Percentiles rank a stretch among this genome's conserved stretches.
Evolutionary conservation across 2,113 vertebrate species (phyloP).

Genomic region (Nothobranchius kuhntae): DNA sequence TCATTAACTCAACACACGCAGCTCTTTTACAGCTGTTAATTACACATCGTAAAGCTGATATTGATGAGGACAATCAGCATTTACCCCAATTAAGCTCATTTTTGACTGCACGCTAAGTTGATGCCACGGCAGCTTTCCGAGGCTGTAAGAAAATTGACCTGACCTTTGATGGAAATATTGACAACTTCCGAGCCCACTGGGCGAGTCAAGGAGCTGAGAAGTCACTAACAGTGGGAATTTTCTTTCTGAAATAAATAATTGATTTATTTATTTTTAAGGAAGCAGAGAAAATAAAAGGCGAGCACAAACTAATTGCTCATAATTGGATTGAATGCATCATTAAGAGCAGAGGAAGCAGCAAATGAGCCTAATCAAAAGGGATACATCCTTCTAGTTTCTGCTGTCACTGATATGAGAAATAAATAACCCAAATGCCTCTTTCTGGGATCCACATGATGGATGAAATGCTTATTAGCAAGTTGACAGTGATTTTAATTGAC

Average conservation of each 20-base stretch:
- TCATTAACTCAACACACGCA: constrained; percentile 72
- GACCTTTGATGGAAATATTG: constrained; percentile 1
- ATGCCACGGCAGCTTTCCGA: constrained; percentile 21
- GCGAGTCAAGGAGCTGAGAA: constrained; percentile 8
- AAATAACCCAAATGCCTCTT: constrained; percentile 17
- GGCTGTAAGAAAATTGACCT: neutral
- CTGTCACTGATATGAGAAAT: constrained; percentile 30
- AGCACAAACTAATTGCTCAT: constrained; percentile 35
- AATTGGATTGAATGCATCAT: constrained; percentile 56
- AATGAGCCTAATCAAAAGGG: constrained; percentile 59
- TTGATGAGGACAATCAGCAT: constrained; percentile 63
- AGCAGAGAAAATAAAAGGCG: constrained; percentile 31
- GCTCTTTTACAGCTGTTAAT: constrained; percentile 72
- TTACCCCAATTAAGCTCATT: constrained; percentile 49
- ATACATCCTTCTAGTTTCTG: constrained; percentile 30
- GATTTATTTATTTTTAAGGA: constrained; percentile 13
- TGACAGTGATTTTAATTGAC: constrained; percentile 16
- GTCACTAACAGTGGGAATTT: neutral
- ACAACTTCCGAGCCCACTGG: neutral
- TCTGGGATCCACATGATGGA: constrained; percentile 8
- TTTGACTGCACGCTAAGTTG: constrained; percentile 43
- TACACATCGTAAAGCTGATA: constrained; percentile 66
- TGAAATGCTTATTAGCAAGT: constrained; percentile 33
- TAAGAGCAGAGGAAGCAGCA: constrained; percentile 52
- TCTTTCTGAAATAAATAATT: neutral